phyloP scores from a whole-genome alignment of 2,888 invertebrate genomes.

The Noctua comes region DNA sequence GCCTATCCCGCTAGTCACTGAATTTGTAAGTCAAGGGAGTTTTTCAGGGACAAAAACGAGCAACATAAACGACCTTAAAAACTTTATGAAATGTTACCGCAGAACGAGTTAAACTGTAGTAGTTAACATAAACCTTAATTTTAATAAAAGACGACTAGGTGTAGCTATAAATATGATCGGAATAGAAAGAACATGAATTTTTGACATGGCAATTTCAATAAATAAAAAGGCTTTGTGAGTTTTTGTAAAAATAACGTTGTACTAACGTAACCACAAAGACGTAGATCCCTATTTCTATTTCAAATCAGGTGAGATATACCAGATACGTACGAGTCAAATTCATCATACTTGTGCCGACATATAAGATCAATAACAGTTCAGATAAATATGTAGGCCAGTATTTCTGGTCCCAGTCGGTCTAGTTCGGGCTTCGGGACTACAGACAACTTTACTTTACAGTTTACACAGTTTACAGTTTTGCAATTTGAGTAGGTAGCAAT shows the following conservation, averaged over 20 bases:
- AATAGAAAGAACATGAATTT: conserved; percentile 2
- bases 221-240: not conserved
- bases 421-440: conserved; percentile 8
- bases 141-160: not conserved
- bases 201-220: not conserved
- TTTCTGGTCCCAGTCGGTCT: conserved; percentile 30
- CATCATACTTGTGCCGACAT: conserved; percentile 4
- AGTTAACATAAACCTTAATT: conserved; percentile 1
- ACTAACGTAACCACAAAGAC: not conserved
- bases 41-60: conserved; percentile 53
- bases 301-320: not conserved
- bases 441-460: conserved; percentile 27
- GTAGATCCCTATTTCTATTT: conserved; percentile 3
- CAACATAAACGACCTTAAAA: conserved; percentile 42
- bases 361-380: conserved; percentile 46
- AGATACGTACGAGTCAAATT: conserved; percentile 1
- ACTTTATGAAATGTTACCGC: conserved; percentile 25
- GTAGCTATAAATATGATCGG: not conserved
- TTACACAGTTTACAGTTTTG: conserved; percentile 18
- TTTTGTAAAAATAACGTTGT: not conserved
- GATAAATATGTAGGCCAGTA: conserved; percentile 49
- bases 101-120: not conserved
- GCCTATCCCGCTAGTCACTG: not conserved
- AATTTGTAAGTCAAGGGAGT: conserved; percentile 39
- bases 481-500: conserved; percentile 1